Conservation (phyloP, 2,113 vertebrate species). For the Megaceryle torquata region DNA sequence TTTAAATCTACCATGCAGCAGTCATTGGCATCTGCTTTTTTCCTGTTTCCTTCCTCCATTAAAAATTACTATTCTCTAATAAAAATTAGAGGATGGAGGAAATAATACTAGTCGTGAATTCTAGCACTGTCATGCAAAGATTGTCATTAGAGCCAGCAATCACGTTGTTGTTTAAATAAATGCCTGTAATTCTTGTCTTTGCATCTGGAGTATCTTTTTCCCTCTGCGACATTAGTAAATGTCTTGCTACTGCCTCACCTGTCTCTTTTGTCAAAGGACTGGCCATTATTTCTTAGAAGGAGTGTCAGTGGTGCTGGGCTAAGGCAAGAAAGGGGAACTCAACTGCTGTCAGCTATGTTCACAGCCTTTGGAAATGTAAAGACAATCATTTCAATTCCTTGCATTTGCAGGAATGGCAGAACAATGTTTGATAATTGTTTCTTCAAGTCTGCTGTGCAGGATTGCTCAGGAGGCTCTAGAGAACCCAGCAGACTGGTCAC, state of each 20-base stretch:
- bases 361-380: neutral
- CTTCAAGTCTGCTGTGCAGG: neutral
- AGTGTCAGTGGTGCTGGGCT: neutral
- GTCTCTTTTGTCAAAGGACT: neutral
- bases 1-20: neutral
- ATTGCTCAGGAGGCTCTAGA: neutral
- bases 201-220: neutral
- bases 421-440: neutral
- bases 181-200: constrained; percentile 6
- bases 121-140: neutral
- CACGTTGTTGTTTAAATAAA: constrained; percentile 30
- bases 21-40: constrained; percentile 4
- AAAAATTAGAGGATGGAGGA: constrained; percentile 51
- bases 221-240: neutral
- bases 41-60: neutral
- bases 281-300: neutral
- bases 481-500: neutral
- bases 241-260: neutral
- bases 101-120: constrained; percentile 51
- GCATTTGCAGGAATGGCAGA: neutral
- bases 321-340: neutral
- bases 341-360: neutral
- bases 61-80: constrained; percentile 53
- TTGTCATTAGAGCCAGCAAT: constrained; percentile 10
- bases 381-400: neutral